Conservation (phyloP, 2,888 invertebrate species). For the Folsomia manolachei region DNA sequence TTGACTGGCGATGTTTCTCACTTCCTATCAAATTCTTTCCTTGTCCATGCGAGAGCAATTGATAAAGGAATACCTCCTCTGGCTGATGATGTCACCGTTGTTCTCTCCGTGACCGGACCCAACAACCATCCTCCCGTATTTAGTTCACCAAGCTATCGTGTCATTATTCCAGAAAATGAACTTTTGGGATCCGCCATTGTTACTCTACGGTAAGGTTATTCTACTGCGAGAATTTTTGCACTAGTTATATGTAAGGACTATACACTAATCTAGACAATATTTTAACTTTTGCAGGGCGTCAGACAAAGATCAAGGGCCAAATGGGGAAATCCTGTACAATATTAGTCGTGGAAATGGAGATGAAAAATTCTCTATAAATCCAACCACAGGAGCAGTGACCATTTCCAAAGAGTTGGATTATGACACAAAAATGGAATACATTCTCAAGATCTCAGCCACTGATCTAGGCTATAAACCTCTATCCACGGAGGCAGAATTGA, state of each 20-base stretch:
- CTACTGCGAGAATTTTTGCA: no score
- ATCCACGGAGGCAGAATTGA: slow-evolving; percentile 79
- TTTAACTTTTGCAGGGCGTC: no score
- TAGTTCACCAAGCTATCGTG: slow-evolving; percentile 77
- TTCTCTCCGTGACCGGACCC: slow-evolving; percentile 77
- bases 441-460: slow-evolving; percentile 78
- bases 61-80: slow-evolving; percentile 87
- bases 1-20: slow-evolving; percentile 64
- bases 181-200: slow-evolving; percentile 79
- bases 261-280: no score
- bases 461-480: slow-evolving; percentile 76
- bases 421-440: slow-evolving; percentile 78
- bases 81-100: slow-evolving; percentile 70
- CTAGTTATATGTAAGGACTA: no score
- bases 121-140: slow-evolving; percentile 78
- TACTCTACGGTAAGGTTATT: no score
- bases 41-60: slow-evolving; percentile 69
- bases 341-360: slow-evolving; percentile 80
- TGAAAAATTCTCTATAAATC: slow-evolving; percentile 75
- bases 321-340: slow-evolving; percentile 80
- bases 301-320: slow-evolving; percentile 82
- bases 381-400: slow-evolving; percentile 72
- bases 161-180: slow-evolving; percentile 82
- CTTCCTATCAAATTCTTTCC: slow-evolving; percentile 61
- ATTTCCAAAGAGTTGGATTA: slow-evolving; percentile 80